These are phyloP conservation scores for Chromis chromis DNA, from an alignment of 2,797 vertebrate species.

Conservation along the genomic window DNA sequence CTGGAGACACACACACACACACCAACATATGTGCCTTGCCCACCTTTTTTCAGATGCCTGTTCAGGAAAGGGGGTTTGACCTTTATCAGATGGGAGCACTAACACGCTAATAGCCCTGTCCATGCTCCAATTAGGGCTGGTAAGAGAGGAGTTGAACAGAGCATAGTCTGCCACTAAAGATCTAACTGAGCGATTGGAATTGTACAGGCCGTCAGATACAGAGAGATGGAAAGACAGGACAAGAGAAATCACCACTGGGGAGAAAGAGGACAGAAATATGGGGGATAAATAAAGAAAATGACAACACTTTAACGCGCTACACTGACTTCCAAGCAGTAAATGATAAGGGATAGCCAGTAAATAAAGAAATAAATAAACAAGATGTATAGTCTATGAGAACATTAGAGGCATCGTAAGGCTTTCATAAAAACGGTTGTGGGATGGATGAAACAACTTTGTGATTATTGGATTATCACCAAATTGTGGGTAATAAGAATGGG, in stretches of 20 bases:
- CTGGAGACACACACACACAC: constrained; percentile 9
- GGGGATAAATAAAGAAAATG: background rate
- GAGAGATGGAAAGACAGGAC: background rate
- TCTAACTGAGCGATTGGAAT: constrained; percentile 52
- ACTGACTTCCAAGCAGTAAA: background rate
- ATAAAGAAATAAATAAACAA: background rate
- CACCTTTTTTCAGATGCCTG: constrained; percentile 49
- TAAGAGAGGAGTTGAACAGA: constrained; percentile 55
- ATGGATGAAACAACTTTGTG: background rate
- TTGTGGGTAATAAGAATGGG: background rate
- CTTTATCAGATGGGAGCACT: constrained; percentile 79
- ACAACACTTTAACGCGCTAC: background rate
- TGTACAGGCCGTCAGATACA: constrained; percentile 42
- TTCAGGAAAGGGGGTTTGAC: constrained; percentile 68
- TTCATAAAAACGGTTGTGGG: background rate
- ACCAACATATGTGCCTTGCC: constrained; percentile 13
- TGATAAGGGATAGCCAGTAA: background rate
- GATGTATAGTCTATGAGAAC: background rate
- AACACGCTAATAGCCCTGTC: constrained; percentile 78
- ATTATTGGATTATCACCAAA: background rate
- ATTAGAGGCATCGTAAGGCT: background rate
- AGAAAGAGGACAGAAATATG: background rate
- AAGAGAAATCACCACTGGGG: background rate
- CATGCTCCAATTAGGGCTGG: constrained; percentile 79
- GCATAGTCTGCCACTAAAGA: constrained; percentile 48